Base-by-base conservation (phyloP, 2,797 vertebrate genomes). In the Catostomus latipinnis region DNA sequence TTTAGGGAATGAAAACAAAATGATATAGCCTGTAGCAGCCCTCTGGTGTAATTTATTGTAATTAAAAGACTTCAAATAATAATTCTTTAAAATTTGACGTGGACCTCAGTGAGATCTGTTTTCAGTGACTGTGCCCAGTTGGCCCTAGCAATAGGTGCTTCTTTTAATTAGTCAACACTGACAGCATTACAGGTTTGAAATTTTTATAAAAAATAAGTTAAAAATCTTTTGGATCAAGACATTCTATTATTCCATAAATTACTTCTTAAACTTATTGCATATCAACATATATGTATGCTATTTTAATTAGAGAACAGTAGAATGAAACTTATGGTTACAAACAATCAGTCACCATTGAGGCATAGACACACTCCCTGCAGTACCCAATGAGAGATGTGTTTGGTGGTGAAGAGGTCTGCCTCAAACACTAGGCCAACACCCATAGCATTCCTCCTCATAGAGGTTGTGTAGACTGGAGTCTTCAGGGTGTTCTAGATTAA, bases 381-480 rank as follows among this genome's bases (percentile, higher is more conserved):
- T 46, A 99, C 96, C 97, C 98, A 98, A 62, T 98, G 96, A 13
- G 97, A 99, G 0, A 34, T 34, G 34, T 34, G 34, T 34, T 34
- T 34, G 34, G 34, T 34, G 34, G 34, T 34, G 34, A 34, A 34
- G 4, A 34, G 34, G 4, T 34, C 34, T 2, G 98, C 97, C 85
- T 99, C 97, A 71, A 98, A 99, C 0, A 99, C 96, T 58, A 99
- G 84, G 34, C 97, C 98, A 0, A 93, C 89, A 0, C 97, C 96
- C 97, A 97, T 98, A 0, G 97, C 96, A 0, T 98, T 97, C 87
- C 97, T 94, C 49, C 97, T 89, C 92, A 92, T 87, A 62, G 98
- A 97, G 0, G 97, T 99, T 0, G 96, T 98, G 89, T 99, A 99
- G 80, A 99, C 97, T 0, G 97, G 98, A 0, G 97, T 98, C 87